Base-by-base conservation (phyloP, 2,888 invertebrate genomes). In the Erynnis tages region DNA sequence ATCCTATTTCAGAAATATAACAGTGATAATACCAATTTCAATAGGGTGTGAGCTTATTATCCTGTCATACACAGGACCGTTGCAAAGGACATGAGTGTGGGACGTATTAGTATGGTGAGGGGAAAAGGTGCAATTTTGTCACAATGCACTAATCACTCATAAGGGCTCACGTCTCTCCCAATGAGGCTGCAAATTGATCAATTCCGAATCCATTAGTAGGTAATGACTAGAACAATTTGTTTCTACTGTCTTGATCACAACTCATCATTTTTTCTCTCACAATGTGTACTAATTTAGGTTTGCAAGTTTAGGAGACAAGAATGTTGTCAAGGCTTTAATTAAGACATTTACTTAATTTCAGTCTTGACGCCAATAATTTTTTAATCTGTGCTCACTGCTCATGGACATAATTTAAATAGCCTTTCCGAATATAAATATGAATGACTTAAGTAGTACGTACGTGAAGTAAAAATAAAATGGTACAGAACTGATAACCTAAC, bases 21-120 rank as follows among this genome's bases (percentile, higher is more conserved):
- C 69, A 69, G 58, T 72, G 67, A 77, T 79, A 78, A 76, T 76
- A 71, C 70, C 71, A 75, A 81, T 78, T 79, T 77, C 55, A 57
- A 57, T 68, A 72, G 85, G 87, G 88, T 77, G 86, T 83, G 72
- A 79, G 79, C 76, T 70, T 74, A 87, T 88, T 88, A 85, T 82
- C 66, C 84, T 85, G 88, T 88, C 88, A 86, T 63, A 69, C 71
- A 71, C 70, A 71, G 68, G 73, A 74, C 64, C 65, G 65, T 66
- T 69, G 69, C 68, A 69, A 63, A 63, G 61, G 59, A 69, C 64
- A 64, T 56, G 59, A 60, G 56, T 65, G 56, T 54, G 54, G 55
- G 63, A 59, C 65, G 60, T 63, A 62, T 63, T 49, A 41, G 56
- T 58, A 56, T 56, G 57, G 53, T 53, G 46, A 62, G 62, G 60